A percentile compares a stretch with the other conserved stretches of the same genome.
Evolutionary conservation across 1,140 invertebrate species (phyloP).

Genomic region (Brachionus angularis): DNA sequence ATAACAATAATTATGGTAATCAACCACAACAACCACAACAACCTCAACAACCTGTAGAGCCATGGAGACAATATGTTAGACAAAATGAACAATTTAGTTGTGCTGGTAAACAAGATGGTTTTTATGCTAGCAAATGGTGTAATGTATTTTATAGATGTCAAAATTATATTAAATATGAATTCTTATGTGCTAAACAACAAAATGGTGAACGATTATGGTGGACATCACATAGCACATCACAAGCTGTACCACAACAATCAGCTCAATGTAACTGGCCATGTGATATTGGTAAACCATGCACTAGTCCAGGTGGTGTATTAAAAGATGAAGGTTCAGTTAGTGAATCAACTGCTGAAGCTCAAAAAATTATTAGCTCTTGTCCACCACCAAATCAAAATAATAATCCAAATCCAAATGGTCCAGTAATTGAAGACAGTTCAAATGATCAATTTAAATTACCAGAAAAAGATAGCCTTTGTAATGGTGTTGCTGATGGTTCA

Average conservation of each 20-base stretch:
- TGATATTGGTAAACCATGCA: conserved; percentile 31
- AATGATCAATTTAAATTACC: conserved; percentile 29
- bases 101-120: conserved; percentile 20
- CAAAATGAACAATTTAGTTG: conserved; percentile 43
- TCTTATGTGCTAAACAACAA: conserved; percentile 19
- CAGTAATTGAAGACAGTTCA: conserved; percentile 20
- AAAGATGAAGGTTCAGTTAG: background rate
- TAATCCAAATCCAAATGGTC: conserved; percentile 1
- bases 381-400: background rate
- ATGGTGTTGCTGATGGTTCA: conserved; percentile 31
- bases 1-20: conserved; percentile 3
- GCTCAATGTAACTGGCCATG: conserved; percentile 42
- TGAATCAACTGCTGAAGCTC: conserved; percentile 16
- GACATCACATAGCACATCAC: conserved; percentile 15
- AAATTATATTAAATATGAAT: conserved; percentile 23
- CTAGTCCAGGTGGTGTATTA: conserved; percentile 38
- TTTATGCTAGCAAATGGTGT: conserved; percentile 42
- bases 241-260: conserved; percentile 6
- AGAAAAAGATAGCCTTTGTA: conserved; percentile 23
- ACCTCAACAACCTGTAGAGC: conserved; percentile 24
- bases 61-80: conserved; percentile 43
- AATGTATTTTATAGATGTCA: conserved; percentile 43
- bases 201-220: conserved; percentile 42
- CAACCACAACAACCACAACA: background rate
- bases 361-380: conserved; percentile 10